Evolutionary conservation across 2,797 vertebrate genomes (phyloP).

Genomic region (Arrhamphus sclerolepis): DNA sequence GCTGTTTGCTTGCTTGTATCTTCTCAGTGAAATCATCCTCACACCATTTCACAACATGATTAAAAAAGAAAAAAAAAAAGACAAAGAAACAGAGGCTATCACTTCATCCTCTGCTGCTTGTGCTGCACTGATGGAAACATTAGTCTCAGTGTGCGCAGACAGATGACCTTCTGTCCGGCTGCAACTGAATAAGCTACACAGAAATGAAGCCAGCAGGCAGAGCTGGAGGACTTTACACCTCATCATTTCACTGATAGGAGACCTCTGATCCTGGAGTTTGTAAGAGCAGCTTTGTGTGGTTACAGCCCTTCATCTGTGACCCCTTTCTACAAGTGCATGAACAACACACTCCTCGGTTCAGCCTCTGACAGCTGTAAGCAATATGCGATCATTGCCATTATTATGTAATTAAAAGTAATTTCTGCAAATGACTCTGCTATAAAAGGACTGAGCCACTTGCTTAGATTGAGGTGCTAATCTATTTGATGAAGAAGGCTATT

Average conservation of each 20-base stretch:
- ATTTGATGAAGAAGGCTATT: slow-evolving; percentile 74
- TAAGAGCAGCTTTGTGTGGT: slow-evolving; percentile 45
- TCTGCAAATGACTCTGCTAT: slow-evolving; percentile 70
- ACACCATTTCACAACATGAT: no score
- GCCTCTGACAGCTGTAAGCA: slow-evolving; percentile 68
- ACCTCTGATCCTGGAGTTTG: slow-evolving; percentile 34
- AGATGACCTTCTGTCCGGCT: slow-evolving; percentile 7
- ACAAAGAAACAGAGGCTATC: not conserved
- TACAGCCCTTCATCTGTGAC: slow-evolving; percentile 48
- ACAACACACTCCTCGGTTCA: slow-evolving; percentile 30
- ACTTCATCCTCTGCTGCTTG: not conserved
- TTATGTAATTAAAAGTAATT: slow-evolving; percentile 81
- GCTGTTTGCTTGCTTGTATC: not conserved
- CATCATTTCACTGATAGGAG: slow-evolving; percentile 25
- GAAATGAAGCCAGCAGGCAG: slow-evolving; percentile 21
- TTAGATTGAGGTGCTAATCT: slow-evolving; percentile 67
- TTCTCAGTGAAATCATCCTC: slow-evolving; percentile 1
- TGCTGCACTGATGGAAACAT: slow-evolving; percentile 18
- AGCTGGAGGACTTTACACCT: slow-evolving; percentile 30
- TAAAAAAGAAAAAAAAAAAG: no score
- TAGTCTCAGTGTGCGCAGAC: slow-evolving; percentile 7
- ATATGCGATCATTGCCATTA: slow-evolving; percentile 72
- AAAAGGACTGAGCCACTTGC: slow-evolving; percentile 70
- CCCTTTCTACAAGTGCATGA: slow-evolving; percentile 35
- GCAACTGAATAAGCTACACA: slow-evolving; percentile 13